Conservation (phyloP, 2,888 invertebrate genomes). For the Drosophila quasianomalipes region DNA sequence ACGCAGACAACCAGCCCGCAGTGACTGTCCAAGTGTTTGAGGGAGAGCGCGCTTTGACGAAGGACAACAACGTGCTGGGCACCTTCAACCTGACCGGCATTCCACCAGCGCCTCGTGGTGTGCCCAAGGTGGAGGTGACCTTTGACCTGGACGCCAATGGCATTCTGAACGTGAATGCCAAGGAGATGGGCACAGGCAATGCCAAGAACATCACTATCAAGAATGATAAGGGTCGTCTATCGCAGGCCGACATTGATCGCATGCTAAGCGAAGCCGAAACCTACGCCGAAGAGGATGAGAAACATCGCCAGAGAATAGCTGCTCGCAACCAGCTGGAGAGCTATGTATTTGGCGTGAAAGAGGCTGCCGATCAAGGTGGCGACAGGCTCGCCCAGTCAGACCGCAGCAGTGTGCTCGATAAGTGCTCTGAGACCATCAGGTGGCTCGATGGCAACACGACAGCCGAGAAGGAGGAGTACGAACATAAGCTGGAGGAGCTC, state of each 20-base stretch:
- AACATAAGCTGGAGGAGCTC: conserved; percentile 85
- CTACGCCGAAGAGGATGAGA: conserved; percentile 91
- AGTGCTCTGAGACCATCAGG: conserved; percentile 88
- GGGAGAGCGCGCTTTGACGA: conserved; percentile 95
- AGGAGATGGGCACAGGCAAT: conserved; percentile 89
- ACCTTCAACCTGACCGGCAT: conserved; percentile 98
- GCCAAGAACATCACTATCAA: conserved; percentile 92
- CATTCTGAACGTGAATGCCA: conserved; percentile 95
- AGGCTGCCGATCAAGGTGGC: conserved; percentile 89
- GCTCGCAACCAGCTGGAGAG: conserved; percentile 90
- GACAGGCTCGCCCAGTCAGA: conserved; percentile 84
- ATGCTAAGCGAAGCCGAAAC: conserved; percentile 92
- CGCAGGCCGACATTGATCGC: conserved; percentile 92
- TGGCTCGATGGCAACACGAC: conserved; percentile 92
- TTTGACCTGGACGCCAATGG: conserved; percentile 96
- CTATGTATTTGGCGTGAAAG: conserved; percentile 89
- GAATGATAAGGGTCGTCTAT: conserved; percentile 93
- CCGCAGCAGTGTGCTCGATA: conserved; percentile 79
- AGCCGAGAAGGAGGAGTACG: conserved; percentile 91
- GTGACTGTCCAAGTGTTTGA: conserved; percentile 91
- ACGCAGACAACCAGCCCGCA: conserved; percentile 92
- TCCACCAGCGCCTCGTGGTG: conserved; percentile 96
- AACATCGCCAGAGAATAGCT: conserved; percentile 89
- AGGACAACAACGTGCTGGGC: conserved; percentile 96
- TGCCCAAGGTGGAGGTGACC: conserved; percentile 94